Evolutionary conservation across 2,888 invertebrate genomes (phyloP).

Genomic region (Amphimallon solstitiale): DNA sequence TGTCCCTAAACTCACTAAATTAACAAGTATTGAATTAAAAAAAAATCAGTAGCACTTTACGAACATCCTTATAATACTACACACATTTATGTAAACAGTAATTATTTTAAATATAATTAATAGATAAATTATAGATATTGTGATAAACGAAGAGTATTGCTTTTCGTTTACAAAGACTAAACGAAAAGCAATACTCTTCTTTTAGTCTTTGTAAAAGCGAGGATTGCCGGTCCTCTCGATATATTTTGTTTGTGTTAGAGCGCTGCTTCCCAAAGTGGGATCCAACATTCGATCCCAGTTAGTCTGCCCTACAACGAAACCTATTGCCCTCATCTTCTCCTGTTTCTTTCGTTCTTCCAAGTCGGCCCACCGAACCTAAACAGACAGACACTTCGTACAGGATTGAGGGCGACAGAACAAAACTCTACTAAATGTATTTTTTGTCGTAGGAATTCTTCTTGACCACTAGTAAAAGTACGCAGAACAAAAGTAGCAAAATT

Average conservation of each 20-base stretch:
- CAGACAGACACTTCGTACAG: conserved; percentile 15
- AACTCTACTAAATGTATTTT: not conserved
- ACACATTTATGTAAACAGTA: no score
- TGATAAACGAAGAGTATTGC: not conserved
- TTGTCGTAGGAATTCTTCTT: no score
- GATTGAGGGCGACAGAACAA: not conserved
- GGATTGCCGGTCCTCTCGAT: conserved; percentile 67
- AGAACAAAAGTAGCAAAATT: no score
- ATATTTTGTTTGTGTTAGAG: conserved; percentile 94
- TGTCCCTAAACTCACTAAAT: no score
- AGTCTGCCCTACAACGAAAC: conserved; percentile 96
- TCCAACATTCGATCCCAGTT: conserved; percentile 97
- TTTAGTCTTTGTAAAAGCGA: conserved; percentile 39
- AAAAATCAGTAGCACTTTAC: no score
- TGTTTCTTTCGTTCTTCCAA: conserved; percentile 92
- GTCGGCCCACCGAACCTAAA: conserved; percentile 97
- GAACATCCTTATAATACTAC: no score
- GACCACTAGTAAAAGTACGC: no score
- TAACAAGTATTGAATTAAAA: no score
- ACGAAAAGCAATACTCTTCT: not conserved
- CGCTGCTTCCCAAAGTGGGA: conserved; percentile 86
- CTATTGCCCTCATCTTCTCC: conserved; percentile 92
- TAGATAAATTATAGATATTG: no score
- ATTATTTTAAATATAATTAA: no score
- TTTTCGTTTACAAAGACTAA: not conserved